These are phyloP conservation scores for Notarius quadriscutis DNA, from an alignment of 2,113 vertebrate species.

Conservation along the genomic window DNA sequence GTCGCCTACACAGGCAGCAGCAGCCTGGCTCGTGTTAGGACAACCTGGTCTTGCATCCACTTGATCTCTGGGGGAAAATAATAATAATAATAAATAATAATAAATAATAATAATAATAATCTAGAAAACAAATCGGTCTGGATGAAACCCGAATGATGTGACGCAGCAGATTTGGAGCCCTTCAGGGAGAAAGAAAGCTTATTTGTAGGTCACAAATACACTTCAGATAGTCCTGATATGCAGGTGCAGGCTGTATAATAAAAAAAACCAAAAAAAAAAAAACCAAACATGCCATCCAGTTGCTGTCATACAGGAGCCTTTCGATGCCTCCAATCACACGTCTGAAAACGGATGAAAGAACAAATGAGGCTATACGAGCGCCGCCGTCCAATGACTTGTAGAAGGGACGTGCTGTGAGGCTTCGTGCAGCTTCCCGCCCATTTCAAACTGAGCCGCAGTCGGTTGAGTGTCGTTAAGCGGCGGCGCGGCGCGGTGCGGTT, in stretches of 20 bases:
- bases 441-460: constrained; percentile 61
- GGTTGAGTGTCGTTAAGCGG: constrained; percentile 37
- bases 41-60: constrained; percentile 6
- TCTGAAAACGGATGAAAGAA: constrained; percentile 37
- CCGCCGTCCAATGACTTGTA: constrained; percentile 45
- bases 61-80: background rate
- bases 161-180: background rate
- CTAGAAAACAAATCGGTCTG: background rate
- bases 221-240: constrained; percentile 9
- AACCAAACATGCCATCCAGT: constrained; percentile 7
- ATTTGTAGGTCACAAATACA: background rate
- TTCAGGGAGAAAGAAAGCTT: background rate
- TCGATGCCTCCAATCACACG: constrained; percentile 13
- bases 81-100: background rate
- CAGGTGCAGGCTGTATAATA: constrained; percentile 47
- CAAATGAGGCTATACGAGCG: constrained; percentile 28
- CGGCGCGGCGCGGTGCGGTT: background rate
- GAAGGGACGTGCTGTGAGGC: constrained; percentile 49
- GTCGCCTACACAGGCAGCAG: background rate
- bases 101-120: background rate
- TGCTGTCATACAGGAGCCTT: constrained; percentile 28
- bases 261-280: background rate
- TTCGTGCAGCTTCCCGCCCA: constrained; percentile 68
- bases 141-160: background rate
- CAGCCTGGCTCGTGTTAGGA: background rate